Conservation (phyloP, 2,113 vertebrate genomes). For the Platysternon megacephalum region DNA sequence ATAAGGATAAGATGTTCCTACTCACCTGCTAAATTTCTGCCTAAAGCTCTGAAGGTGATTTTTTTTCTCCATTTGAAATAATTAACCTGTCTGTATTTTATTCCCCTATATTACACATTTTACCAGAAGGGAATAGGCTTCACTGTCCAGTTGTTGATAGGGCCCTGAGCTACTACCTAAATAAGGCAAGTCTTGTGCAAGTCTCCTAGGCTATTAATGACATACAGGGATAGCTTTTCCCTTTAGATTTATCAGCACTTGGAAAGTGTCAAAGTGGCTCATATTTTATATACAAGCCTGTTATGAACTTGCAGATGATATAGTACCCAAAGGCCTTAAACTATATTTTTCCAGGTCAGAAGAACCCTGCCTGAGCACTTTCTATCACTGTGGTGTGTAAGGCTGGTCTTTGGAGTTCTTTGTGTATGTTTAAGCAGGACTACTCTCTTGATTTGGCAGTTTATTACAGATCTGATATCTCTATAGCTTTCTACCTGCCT, state of each 20-base stretch:
- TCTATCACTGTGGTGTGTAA: neutral
- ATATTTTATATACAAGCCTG: rapidly evolving
- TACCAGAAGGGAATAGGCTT: neutral
- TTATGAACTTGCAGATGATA: neutral
- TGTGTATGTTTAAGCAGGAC: neutral
- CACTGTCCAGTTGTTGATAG: rapidly evolving
- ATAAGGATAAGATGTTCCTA: neutral
- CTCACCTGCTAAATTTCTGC: neutral
- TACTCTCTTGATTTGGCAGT: neutral
- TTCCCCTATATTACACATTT: neutral
- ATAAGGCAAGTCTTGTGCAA: constrained; percentile 47
- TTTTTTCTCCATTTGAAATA: neutral
- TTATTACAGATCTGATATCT: neutral
- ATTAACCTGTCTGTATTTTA: neutral
- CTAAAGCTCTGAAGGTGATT: neutral
- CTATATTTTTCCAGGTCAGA: neutral
- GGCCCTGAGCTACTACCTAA: neutral
- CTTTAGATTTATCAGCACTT: neutral
- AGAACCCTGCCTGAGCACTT: neutral
- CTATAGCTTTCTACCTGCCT: neutral
- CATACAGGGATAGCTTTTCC: neutral
- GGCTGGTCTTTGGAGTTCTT: neutral
- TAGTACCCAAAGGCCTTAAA: rapidly evolving
- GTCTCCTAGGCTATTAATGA: neutral
- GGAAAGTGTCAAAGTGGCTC: neutral